Percentiles rank a stretch among this genome's conserved stretches.
Evolutionary conservation across 2,888 invertebrate species (phyloP).

Genomic region (Trilocha varians): DNA sequence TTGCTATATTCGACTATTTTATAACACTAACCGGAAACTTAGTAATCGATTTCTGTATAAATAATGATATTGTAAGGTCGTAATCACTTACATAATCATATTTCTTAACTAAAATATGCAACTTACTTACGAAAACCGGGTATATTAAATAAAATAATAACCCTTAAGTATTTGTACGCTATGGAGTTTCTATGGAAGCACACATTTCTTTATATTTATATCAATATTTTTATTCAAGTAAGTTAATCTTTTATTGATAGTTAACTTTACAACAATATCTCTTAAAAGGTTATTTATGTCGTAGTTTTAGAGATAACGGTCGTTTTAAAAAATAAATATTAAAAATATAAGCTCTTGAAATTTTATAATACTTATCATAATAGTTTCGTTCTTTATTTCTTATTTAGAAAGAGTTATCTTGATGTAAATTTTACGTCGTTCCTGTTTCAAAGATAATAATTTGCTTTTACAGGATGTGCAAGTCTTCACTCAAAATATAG

Average conservation of each 20-base stretch:
- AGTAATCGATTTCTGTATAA: not conserved
- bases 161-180: constrained; percentile 28
- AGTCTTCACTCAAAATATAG: constrained; percentile 5
- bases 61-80: not conserved
- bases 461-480: constrained; percentile 18
- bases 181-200: constrained; percentile 35
- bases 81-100: constrained; percentile 24
- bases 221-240: constrained; percentile 30
- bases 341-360: too few species aligned
- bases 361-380: too few species aligned
- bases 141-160: constrained; percentile 41
- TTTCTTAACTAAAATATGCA: constrained; percentile 33
- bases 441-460: not conserved
- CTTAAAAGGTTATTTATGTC: too few species aligned
- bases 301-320: too few species aligned
- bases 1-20: not conserved
- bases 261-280: too few species aligned
- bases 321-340: too few species aligned
- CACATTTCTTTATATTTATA: constrained; percentile 24
- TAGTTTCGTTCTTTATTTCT: too few species aligned
- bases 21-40: constrained; percentile 1
- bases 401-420: too few species aligned
- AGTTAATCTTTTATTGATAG: constrained; percentile 21
- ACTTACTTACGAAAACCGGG: constrained; percentile 23
- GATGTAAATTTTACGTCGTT: too few species aligned